These are phyloP conservation scores for Anser cygnoides DNA, from an alignment of 2,113 vertebrate species.

Conservation along the genomic window DNA sequence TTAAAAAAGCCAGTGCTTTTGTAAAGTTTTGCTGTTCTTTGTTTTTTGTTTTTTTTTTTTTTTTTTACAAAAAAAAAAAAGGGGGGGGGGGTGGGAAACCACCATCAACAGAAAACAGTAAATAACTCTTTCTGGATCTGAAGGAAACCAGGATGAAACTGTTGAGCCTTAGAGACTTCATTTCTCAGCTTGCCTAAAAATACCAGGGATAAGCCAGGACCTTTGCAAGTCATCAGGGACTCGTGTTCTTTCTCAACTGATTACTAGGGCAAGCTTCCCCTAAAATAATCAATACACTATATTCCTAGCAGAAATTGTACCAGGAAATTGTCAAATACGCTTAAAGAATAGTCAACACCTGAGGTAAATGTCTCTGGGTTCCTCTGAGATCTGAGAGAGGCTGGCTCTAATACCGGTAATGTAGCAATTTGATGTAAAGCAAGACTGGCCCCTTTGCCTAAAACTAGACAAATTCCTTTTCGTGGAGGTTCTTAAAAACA, in stretches of 20 bases:
- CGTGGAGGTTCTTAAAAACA: neutral
- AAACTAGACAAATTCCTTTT: neutral
- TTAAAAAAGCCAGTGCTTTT: neutral
- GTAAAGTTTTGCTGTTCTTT: neutral
- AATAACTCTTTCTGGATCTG: neutral
- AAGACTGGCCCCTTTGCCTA: neutral
- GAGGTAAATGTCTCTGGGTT: neutral
- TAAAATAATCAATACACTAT: neutral
- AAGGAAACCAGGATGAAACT: neutral
- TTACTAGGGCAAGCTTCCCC: neutral
- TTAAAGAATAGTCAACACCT: neutral
- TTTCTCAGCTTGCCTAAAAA: slow-evolving; percentile 8
- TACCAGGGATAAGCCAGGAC: neutral
- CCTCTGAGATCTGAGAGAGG: neutral
- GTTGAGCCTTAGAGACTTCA: neutral
- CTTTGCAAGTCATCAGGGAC: neutral
- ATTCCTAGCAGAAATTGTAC: neutral
- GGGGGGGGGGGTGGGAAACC: too few species aligned
- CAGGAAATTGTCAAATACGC: neutral
- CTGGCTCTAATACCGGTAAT: neutral
- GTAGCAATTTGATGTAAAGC: neutral
- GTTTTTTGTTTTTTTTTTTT: too few species aligned
- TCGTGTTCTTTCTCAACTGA: neutral
- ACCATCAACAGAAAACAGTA: too few species aligned
- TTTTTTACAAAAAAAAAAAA: too few species aligned